Evolutionary conservation across 2,113 vertebrate species (phyloP), one percentile per base, ranked within the genome.

Genomic region (Albula glossodonta): DNA sequence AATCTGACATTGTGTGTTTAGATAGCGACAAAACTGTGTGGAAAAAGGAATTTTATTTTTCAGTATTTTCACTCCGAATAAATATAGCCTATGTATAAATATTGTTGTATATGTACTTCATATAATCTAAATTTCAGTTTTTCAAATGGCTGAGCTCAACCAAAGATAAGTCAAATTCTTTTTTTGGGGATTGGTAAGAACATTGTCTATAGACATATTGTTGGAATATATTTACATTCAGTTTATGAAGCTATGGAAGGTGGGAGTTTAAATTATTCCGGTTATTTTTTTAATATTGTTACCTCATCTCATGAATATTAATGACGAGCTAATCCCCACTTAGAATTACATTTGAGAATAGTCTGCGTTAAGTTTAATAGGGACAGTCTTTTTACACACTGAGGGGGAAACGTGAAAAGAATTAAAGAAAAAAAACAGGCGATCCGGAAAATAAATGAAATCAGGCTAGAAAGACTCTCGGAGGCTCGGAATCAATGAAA

Each of bases 341-440:
- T 96, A 95, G 95, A 96, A 96, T 96, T 93, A 94, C 93, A 94
- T 96, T 94, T 94, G 92, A 93, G 93, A 93, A 93, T 93, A 94
- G 94, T 93, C 93, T 92, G 93, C 92, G 93, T 94, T 93, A 94
- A 96, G 94, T 96, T 96, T 95, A 94, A 93, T 92, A 82, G 90
- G 92, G 83, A 90, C 84, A 93, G 92, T 91, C 93, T 92, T 90
- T 93, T 91, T 91, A 92, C 86, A 91, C 91, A 87, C 56, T 25
- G 91, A 88, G 91, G 91, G 10, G 81, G 89, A 88, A 91, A 91
- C 84, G 51, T 86, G 90, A 84, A 57, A 91, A 89, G 79, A 89
- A 90, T 80, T 81, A 86, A 86, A 90, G 90, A 89, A 84, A 63
- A 60, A 86, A 88, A 88, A 87, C 78, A 87, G 87, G 88, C 86